Conservation (phyloP, 1,140 invertebrate genomes). For the Anagrus nilaparvatae region DNA sequence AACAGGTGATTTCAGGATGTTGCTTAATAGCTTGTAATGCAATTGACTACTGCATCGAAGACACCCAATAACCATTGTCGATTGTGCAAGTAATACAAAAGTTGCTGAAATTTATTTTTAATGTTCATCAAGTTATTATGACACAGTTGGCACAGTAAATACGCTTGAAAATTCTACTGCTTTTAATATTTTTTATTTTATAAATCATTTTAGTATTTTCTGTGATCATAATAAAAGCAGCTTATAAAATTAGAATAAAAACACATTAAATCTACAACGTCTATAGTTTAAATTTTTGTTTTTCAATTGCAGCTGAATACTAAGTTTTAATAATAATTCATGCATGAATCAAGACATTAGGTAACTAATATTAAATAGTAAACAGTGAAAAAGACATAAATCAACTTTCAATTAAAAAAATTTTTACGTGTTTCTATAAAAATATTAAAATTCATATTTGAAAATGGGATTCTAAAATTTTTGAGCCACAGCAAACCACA, state of each 20-base stretch:
- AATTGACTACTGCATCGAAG: constrained; percentile 34
- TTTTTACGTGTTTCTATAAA: too few relatives aligned
- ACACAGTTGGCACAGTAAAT: constrained; percentile 4
- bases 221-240: too few relatives aligned
- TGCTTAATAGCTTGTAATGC: constrained; percentile 32
- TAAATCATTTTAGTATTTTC: too few relatives aligned
- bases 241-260: too few relatives aligned
- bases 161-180: constrained; percentile 6
- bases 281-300: constrained; percentile 3
- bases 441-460: too few relatives aligned
- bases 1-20: constrained; percentile 44
- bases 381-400: constrained; percentile 8
- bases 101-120: constrained; percentile 34
- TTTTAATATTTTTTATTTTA: constrained; percentile 2
- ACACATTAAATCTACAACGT: too few relatives aligned
- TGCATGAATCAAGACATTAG: constrained; percentile 19
- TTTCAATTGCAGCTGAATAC: too few relatives aligned
- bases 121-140: constrained; percentile 10
- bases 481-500: constrained; percentile 38
- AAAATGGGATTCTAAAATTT: constrained; percentile 5
- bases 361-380: constrained; percentile 10
- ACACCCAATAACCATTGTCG: constrained; percentile 34
- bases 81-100: constrained; percentile 34
- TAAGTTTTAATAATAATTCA: constrained; percentile 16
- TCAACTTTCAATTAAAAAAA: constrained; percentile 7